phyloP scores from a whole-genome alignment of 2,113 vertebrate species.

The Muscicapa adusta region DNA sequence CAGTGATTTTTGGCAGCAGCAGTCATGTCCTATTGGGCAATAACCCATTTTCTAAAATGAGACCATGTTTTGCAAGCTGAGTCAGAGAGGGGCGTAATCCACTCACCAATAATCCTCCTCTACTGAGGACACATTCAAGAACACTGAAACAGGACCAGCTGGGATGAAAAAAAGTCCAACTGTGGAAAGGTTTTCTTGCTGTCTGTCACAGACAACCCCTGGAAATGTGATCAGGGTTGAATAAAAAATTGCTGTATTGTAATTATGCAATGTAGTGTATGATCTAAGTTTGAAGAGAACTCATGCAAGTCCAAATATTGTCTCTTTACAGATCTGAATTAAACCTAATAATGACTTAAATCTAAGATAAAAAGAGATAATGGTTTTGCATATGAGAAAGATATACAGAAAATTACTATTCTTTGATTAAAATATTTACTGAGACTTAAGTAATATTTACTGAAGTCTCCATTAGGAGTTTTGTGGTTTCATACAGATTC shows the following conservation, averaged over 20 bases:
- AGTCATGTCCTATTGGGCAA: background rate
- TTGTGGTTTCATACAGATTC: background rate
- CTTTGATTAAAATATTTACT: background rate
- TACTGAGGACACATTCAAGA: background rate
- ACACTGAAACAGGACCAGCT: background rate
- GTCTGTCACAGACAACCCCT: background rate
- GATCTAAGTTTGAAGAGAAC: background rate
- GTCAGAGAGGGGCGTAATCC: background rate
- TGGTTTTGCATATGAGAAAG: background rate
- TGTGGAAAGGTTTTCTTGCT: background rate
- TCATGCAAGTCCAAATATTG: background rate
- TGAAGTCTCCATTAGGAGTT: background rate
- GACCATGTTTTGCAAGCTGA: background rate
- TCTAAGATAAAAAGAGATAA: background rate
- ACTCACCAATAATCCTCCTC: background rate
- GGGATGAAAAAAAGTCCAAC: background rate
- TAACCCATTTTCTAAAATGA: background rate
- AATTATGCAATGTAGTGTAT: background rate
- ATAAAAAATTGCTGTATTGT: background rate
- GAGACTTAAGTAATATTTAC: background rate
- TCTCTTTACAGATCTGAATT: background rate
- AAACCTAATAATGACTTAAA: background rate
- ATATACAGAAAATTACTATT: background rate
- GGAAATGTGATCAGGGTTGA: background rate
- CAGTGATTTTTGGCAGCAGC: background rate